Percentiles rank a stretch among this genome's conserved stretches.
Conservation (phyloP, 1,140 invertebrate species). For the Tribolium madens region DNA sequence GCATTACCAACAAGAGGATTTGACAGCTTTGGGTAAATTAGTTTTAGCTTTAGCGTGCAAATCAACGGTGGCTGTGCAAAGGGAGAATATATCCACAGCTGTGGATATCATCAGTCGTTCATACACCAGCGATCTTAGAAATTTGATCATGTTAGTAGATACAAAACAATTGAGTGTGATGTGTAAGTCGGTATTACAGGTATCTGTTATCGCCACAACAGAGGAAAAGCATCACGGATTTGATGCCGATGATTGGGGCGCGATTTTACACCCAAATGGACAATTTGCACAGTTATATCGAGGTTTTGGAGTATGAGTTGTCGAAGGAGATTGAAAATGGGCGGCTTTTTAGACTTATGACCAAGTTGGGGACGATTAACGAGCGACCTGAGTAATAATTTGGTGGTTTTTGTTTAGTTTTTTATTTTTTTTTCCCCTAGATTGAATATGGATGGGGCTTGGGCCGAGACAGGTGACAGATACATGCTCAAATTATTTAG, state of each 20-base stretch:
- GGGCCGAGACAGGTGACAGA: constrained; percentile 93
- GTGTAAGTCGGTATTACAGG: constrained; percentile 65
- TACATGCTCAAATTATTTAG: constrained; percentile 98
- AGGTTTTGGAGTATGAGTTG: constrained; percentile 91
- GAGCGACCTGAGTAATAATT: constrained; percentile 88
- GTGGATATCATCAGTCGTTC: constrained; percentile 90
- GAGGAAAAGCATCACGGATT: constrained; percentile 89
- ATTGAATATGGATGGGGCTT: constrained; percentile 91
- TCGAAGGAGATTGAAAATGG: constrained; percentile 96
- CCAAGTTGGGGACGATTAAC: constrained; percentile 92
- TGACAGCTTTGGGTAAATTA: constrained; percentile 90
- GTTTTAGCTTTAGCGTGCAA: constrained; percentile 93
- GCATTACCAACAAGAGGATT: constrained; percentile 93
- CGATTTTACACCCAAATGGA: constrained; percentile 95
- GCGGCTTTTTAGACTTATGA: constrained; percentile 88
- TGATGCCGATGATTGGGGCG: constrained; percentile 99
- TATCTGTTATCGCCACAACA: constrained; percentile 82
- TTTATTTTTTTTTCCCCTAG: constrained; percentile 69
- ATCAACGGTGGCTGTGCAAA: constrained; percentile 86
- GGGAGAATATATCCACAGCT: constrained; percentile 86
- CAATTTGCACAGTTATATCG: constrained; percentile 85
- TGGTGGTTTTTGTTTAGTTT: neutral
- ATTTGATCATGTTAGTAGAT: constrained; percentile 89
- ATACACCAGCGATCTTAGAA: constrained; percentile 93
- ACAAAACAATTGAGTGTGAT: constrained; percentile 3